Base-by-base conservation (phyloP, 2,888 invertebrate genomes). In the Drosophila siamana region DNA sequence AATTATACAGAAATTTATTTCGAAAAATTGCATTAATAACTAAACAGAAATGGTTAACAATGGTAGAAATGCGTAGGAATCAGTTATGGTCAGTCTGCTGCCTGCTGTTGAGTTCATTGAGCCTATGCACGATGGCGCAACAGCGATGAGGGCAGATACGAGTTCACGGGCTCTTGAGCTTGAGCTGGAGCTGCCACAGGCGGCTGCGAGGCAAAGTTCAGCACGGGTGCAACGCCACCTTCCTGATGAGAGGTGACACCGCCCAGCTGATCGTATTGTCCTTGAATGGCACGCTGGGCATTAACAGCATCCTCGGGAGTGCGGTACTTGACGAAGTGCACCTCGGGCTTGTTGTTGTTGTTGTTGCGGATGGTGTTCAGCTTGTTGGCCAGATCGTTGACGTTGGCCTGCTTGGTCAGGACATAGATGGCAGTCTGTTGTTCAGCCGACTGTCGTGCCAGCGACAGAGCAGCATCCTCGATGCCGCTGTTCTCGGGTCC, bases 311-410 rank as follows among this genome's bases (percentile, higher is more conserved):
- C 91, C 69, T 90, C 84, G 5, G 79, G 73, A 0, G 91, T 92
- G 61, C 90, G 90, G 68, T 92, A 92, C 67, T 92, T 92, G 44
- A 92, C 90, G 41, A 91, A 91, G 59, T 90, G 90, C 2, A 91
- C 91, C 66, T 90, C 90, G 28, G 91, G 91, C 64, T 89, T 90
- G 61, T 86, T 75, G 57, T 78, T 75, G 57, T 80, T 72, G 52
- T 82, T 80, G 69, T 72, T 79, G 52, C 76, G 75, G 13, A 89
- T 44, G 57, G 70, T 70, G 56, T 90, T 89, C 43, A 90, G 55
- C 68, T 87, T 91, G 57, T 86, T 74, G 50, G 86, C 80, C 50
- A 91, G 73, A 33, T 86, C 88, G 4, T 80, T 66, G 8, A 88
- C 71, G 22, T 91, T 90, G 0, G 91, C 77, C 75, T 92, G 90